Evolutionary conservation across 1,140 invertebrate species (phyloP), one percentile per base, ranked within the genome.

Genomic region (Drosophila sulfurigaster): DNA sequence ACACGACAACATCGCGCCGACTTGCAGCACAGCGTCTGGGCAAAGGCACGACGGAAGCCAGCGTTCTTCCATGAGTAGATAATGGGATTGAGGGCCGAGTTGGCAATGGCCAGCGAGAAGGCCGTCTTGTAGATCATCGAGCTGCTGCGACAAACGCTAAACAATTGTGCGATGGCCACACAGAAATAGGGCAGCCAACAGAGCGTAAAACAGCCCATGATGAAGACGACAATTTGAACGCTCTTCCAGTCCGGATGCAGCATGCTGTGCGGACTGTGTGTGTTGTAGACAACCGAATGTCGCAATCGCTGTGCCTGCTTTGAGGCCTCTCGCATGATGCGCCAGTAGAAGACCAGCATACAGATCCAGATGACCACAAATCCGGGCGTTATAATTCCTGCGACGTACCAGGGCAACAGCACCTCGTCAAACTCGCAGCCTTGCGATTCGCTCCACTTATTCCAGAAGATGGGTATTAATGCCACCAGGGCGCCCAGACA

Each of bases 41-140:
- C 93, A 80, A 96, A 96, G 2, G 96, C 95, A 25, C 94, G 94
- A 5, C 96, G 94, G 78, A 96, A 96, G 49, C 95, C 95, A 5
- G 94, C 93, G 82, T 96, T 96, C 91, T 97, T 97, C 96, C 96
- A 97, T 8, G 96, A 96, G 91, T 97, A 97, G 76, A 96, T 96
- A 11, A 96, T 92, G 1, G 96, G 96, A 91, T 97, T 97, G 60
- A 96, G 94, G 5, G 95, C 95, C 1, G 96, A 96, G 92, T 96
- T 96, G 35, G 94, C 94, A 86, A 96, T 95, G 3, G 96, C 96
- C 48, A 97, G 92, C 1, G 95, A 95, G 63, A 96, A 96, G 15
- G 95, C 94, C 0, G 94, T 92, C 78, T 96, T 95, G 92, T 96
- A 96, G 25, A 95, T 92, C 45, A 94, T 92, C 25, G 94, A 93